phyloP scores from a whole-genome alignment of 1,140 invertebrate genomes.

The Daktulosphaira vitifoliae region DNA sequence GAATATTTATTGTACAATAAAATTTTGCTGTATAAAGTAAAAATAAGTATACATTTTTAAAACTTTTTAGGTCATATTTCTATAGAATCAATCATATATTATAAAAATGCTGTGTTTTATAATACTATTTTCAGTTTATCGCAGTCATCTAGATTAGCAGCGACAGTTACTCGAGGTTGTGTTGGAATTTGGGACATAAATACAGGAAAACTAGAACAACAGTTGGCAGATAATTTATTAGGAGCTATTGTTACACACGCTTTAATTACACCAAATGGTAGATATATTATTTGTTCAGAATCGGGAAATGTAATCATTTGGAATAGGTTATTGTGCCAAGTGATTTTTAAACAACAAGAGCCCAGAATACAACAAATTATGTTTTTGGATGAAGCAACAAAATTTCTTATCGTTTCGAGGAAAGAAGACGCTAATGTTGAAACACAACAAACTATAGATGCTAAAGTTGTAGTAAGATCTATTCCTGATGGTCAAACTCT shows the following conservation, averaged over 20 bases:
- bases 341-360: constrained; percentile 75
- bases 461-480: constrained; percentile 56
- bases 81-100: too few relatives aligned
- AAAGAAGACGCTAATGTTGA: constrained; percentile 47
- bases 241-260: constrained; percentile 93
- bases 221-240: constrained; percentile 81
- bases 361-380: constrained; percentile 76
- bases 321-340: constrained; percentile 75
- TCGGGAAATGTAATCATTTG: constrained; percentile 88
- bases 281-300: constrained; percentile 78
- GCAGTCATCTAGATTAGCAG: constrained; percentile 62
- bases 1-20: too few relatives aligned
- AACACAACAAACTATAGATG: constrained; percentile 52
- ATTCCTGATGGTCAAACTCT: constrained; percentile 66
- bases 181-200: constrained; percentile 92
- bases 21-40: too few relatives aligned
- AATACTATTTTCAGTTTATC: constrained; percentile 53
- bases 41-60: too few relatives aligned
- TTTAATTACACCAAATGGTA: constrained; percentile 73
- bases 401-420: constrained; percentile 75
- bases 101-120: too few relatives aligned
- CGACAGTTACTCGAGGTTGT: constrained; percentile 83
- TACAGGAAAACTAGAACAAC: constrained; percentile 69
- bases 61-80: too few relatives aligned
- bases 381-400: constrained; percentile 70